Evolutionary conservation across 2,797 vertebrate genomes (phyloP).

Genomic region (Rachycentron canadum): DNA sequence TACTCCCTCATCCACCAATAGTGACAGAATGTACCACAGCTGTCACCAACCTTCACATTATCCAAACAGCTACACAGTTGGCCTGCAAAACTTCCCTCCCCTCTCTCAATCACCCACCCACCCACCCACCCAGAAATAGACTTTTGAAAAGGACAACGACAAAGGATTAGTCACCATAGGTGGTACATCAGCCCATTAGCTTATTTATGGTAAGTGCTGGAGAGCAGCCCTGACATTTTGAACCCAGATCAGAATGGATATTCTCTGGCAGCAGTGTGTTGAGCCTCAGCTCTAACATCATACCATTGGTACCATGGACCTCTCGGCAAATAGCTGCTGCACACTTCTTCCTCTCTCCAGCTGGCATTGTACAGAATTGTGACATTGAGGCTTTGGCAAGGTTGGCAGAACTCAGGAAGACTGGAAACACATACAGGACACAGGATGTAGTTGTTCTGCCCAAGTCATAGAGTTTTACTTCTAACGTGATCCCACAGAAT

Average conservation of each 20-base stretch:
- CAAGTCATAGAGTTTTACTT: conserved; percentile 21
- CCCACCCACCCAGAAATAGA: conserved; percentile 91
- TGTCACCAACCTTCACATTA: conserved; percentile 80
- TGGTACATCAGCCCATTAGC: conserved; percentile 82
- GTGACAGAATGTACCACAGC: conserved; percentile 78
- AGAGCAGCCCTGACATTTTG: conserved; percentile 83
- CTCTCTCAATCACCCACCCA: conserved; percentile 53
- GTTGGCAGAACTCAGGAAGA: conserved; percentile 65
- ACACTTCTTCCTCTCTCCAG: conserved; percentile 91
- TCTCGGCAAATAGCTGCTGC: conserved; percentile 93
- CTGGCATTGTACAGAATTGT: conserved; percentile 88
- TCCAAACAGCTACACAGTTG: conserved; percentile 86
- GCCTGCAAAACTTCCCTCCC: conserved; percentile 70
- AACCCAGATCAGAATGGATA: conserved; percentile 67
- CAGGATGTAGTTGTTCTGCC: conserved; percentile 53
- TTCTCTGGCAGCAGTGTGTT: conserved; percentile 41
- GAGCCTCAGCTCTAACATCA: conserved; percentile 50
- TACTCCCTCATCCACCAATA: conserved; percentile 79
- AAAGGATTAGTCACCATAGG: conserved; percentile 88
- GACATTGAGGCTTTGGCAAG: conserved; percentile 87
- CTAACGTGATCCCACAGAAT: conserved; percentile 4
- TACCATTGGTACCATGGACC: conserved; percentile 91
- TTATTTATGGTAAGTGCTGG: conserved; percentile 87
- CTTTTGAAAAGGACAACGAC: conserved; percentile 89
- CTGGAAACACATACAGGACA: conserved; percentile 81